Evolutionary conservation across 1,140 invertebrate genomes (phyloP).

Genomic region (Eubasilissa regina): DNA sequence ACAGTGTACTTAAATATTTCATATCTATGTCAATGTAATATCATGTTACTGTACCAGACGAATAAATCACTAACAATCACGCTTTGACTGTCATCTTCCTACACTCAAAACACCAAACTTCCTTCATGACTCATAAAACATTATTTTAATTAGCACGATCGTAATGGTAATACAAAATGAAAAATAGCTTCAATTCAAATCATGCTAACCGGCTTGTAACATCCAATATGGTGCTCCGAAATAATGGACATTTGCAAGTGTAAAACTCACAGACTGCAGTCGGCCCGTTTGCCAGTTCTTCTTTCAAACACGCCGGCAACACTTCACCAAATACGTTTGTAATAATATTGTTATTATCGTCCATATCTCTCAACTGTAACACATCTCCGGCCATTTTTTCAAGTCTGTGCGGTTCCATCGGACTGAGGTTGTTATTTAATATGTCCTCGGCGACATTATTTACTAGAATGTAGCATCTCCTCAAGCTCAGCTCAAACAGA

Average conservation of each 20-base stretch:
- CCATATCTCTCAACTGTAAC: conserved; percentile 3
- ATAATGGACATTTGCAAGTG: conserved; percentile 44
- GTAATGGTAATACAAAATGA: too few species aligned
- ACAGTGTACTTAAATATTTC: too few species aligned
- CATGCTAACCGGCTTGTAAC: conserved; percentile 40
- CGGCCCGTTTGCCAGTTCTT: conserved; percentile 44
- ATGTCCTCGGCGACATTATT: conserved; percentile 9
- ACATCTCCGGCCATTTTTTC: conserved; percentile 22
- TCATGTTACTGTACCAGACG: too few species aligned
- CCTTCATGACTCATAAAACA: too few species aligned
- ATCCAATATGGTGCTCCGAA: conserved; percentile 42
- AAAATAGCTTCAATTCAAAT: background rate
- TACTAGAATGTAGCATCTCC: conserved; percentile 40
- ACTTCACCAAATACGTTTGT: conserved; percentile 35
- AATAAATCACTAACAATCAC: too few species aligned
- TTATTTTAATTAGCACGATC: too few species aligned
- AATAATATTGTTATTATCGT: conserved; percentile 38
- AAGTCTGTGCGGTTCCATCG: conserved; percentile 19
- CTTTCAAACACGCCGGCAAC: conserved; percentile 23
- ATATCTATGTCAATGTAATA: too few species aligned
- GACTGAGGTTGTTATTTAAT: conserved; percentile 32
- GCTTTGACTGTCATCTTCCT: too few species aligned
- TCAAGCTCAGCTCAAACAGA: conserved; percentile 45
- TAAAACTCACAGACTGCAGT: conserved; percentile 51
- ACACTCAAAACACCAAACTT: too few species aligned